Evolutionary conservation across 1,140 invertebrate genomes (phyloP), one percentile per base, ranked within the genome.

Genomic region (Archivesica marissinica): DNA sequence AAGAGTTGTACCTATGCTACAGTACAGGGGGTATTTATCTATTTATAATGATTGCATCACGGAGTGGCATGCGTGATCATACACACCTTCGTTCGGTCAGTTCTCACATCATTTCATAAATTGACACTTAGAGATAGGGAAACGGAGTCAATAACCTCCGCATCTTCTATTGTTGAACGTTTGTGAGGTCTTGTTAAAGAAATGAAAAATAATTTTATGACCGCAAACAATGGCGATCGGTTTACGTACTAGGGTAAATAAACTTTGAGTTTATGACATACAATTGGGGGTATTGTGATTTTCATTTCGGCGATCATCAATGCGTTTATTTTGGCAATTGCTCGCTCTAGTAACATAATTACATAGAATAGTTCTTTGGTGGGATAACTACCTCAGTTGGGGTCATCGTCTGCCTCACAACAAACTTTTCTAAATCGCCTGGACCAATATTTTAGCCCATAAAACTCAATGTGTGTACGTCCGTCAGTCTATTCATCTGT

Each of bases 161-260:
- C 13, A 35, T 6, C 59, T 20, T 64, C 59, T 64, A 3, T 64
- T 64, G 59, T 35, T 33, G n/a, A 17, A 64, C 1, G 54, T 52
- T 7, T 20, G 17, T 52, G 17, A 15, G 50, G 17, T 20, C 17
- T 35, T 11, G 7, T 33, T 35, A 35, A 33, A 20, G 59, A 35
- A 25, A 33, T 64, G 59, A 64, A 64, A 35, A 35, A 2, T 64
- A 64, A 64, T 64, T 64, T 64, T 33, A 64, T 35, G 59, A 59
- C 23, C 25, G 54, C 54, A 28, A 59, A 59, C 54, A 59, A 59
- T 59, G 25, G 54, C 28, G 59, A 64, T 64, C 59, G 30, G 59
- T 64, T 59, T 64, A 64, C 28, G 38, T 25, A 17, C 25, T 3
- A 64, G 30, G 59, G 59, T 64, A 64, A 59, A 64, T 64, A 64